Evolutionary conservation across 2,888 invertebrate genomes (phyloP).

Genomic region (Trachelus stipa): DNA sequence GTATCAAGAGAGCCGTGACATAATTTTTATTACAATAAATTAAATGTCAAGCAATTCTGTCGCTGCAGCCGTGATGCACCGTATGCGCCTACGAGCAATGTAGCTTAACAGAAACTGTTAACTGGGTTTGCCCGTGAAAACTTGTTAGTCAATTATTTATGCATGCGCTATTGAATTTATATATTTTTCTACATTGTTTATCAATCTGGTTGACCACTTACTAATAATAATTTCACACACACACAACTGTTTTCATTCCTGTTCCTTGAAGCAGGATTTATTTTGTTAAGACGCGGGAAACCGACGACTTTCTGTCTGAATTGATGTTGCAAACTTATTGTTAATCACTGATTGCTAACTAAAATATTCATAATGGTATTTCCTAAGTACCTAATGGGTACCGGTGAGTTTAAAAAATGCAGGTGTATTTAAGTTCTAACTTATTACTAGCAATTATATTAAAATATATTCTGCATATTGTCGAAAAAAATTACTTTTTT

Average conservation of each 20-base stretch:
- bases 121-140: neutral
- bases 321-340: neutral
- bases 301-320: neutral
- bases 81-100: neutral
- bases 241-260: no score
- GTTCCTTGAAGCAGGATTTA: neutral
- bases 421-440: no score
- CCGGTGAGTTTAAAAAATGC: no score
- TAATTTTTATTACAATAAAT: constrained; percentile 32
- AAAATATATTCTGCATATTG: no score
- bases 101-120: neutral
- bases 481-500: no score
- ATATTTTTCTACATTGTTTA: neutral
- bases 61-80: neutral
- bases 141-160: neutral
- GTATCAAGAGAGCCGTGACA: constrained; percentile 25
- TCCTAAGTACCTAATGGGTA: no score
- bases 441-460: no score
- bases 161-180: neutral
- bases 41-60: constrained; percentile 28
- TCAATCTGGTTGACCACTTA: neutral
- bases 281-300: neutral
- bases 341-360: neutral
- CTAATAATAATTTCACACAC: neutral
- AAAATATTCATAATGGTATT: no score